phyloP scores from a whole-genome alignment of 1,140 invertebrate genomes.

The Drosophila lowei region DNA sequence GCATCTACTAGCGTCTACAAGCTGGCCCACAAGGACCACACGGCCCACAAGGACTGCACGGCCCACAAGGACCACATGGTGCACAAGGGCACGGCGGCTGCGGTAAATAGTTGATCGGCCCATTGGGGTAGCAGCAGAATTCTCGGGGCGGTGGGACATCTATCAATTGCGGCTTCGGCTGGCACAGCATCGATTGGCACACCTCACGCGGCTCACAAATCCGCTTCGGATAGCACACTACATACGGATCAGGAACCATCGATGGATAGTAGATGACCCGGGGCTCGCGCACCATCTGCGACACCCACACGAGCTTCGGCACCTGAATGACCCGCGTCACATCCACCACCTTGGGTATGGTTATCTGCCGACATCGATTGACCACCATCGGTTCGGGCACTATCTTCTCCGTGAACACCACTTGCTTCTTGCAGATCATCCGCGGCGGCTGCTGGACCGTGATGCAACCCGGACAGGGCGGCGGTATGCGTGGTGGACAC shows the following conservation, averaged over 20 bases:
- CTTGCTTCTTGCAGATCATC: constrained; percentile 76
- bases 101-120: constrained; percentile 73
- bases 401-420: constrained; percentile 73
- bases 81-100: constrained; percentile 73
- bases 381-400: constrained; percentile 78
- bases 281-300: constrained; percentile 76
- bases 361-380: constrained; percentile 73
- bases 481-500: constrained; percentile 72
- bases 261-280: constrained; percentile 77
- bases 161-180: constrained; percentile 76
- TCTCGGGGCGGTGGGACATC: constrained; percentile 76
- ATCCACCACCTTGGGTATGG: constrained; percentile 75
- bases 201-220: constrained; percentile 74
- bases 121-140: constrained; percentile 78
- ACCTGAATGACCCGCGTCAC: constrained; percentile 74
- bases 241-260: constrained; percentile 77
- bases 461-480: constrained; percentile 71
- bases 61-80: constrained; percentile 40
- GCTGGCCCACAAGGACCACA: constrained; percentile 53
- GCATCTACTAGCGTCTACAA: constrained; percentile 35
- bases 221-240: constrained; percentile 77
- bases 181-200: constrained; percentile 76
- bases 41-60: constrained; percentile 53
- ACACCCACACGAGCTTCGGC: constrained; percentile 76
- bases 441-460: constrained; percentile 77